Evolutionary conservation across 2,113 vertebrate genomes (phyloP), one percentile per base, ranked within the genome.

Genomic region (Bambusicola thoracicus): DNA sequence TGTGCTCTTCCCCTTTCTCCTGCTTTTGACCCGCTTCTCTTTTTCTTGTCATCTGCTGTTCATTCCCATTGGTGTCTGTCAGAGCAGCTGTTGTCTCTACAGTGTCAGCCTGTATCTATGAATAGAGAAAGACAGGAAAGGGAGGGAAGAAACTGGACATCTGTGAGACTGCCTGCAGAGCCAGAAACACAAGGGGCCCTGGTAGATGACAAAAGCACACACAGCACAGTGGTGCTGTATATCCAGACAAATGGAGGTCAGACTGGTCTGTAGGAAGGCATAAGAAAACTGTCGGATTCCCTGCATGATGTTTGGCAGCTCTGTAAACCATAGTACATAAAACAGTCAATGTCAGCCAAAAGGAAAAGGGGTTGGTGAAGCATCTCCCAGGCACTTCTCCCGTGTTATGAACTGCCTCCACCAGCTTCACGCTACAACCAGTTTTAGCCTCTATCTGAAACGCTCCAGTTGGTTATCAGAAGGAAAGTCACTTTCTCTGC

Each of bases 241-340:
- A 22, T 40, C 19, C 80, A 43, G 48, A 85, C 8, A 32, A 91
- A 81, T 1, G 0, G 40, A 13, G n/a, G 5, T 34, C 83, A 85
- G 16, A 13, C 36, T 73, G 76, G 40, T 30, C 27, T 83, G 6
- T 11, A 44, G 22, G 29, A 34, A 74, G 63, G 30, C 36, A 18
- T 27, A 79, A 59, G 58, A 69, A 85, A 90, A 49, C 82, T 81
- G 92, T 73, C 62, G 65, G 65, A 80, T 66, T 92, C 59, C 20
- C 80, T 85, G 67, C 27, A 5, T 43, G 78, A 76, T 19, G 11
- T 75, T 43, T 87, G 78, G 65, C 89, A 85, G 38, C 46, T 75
- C 70, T 79, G 70, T 76, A 92, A 84, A 72, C 29, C 27, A 68
- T 19, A 68, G 8, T 40, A 41, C 14, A 9, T 68, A 65, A 73